Conservation (phyloP, 2,797 vertebrate species). For the Gambusia yucatana region DNA sequence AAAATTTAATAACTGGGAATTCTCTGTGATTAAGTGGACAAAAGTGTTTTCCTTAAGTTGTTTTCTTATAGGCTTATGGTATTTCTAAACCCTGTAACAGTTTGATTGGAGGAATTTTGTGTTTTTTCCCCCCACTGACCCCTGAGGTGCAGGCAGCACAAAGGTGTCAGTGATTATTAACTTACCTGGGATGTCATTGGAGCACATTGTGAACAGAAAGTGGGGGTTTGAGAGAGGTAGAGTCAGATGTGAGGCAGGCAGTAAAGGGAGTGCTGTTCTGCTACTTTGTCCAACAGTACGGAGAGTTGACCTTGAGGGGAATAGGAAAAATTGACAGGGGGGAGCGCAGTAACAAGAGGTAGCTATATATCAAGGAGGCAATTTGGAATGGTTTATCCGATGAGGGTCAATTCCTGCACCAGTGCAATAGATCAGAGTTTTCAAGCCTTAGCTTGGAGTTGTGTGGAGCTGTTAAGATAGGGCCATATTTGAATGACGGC, state of each 20-base stretch:
- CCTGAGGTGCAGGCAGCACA: slow-evolving; percentile 30
- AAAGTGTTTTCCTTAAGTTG: not conserved
- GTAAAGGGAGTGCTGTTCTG: slow-evolving; percentile 63
- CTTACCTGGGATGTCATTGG: slow-evolving; percentile 52
- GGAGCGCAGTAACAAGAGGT: slow-evolving; percentile 77
- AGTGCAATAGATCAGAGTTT: slow-evolving; percentile 79
- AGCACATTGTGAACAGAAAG: slow-evolving; percentile 19
- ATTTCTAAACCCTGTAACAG: slow-evolving; percentile 32
- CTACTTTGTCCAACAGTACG: slow-evolving; percentile 71
- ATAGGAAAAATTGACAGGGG: slow-evolving; percentile 77
- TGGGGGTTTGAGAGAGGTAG: slow-evolving; percentile 14
- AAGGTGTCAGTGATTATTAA: slow-evolving; percentile 62
- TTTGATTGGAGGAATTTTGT: slow-evolving; percentile 52
- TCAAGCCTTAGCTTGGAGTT: slow-evolving; percentile 61
- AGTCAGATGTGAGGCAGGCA: slow-evolving; percentile 47
- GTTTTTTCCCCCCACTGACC: slow-evolving; percentile 49
- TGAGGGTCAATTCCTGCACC: slow-evolving; percentile 81
- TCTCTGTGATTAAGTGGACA: not conserved
- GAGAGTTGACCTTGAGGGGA: slow-evolving; percentile 81
- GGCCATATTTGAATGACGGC: slow-evolving; percentile 70
- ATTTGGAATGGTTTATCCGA: slow-evolving; percentile 84
- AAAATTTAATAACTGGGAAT: not conserved
- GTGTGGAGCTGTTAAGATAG: slow-evolving; percentile 58
- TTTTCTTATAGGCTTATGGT: slow-evolving; percentile 9
- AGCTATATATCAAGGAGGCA: slow-evolving; percentile 83